phyloP scores from a whole-genome alignment of 2,797 vertebrate species.

The Cynopterus sphinx region DNA sequence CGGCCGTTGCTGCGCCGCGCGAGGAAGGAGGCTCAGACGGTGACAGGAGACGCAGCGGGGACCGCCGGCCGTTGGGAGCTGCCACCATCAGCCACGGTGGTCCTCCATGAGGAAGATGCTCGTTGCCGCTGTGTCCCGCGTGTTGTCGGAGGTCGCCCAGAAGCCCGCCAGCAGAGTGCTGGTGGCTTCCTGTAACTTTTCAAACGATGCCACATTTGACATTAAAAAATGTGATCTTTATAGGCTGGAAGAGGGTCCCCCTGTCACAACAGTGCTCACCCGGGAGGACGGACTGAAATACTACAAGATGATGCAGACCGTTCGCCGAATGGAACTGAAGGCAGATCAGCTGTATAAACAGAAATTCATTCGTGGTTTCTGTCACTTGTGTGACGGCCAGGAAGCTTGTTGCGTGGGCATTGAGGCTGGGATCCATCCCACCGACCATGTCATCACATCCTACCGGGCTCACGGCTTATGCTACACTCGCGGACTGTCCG shows the following conservation, averaged over 20 bases:
- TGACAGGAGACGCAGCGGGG: accelerated
- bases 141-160: background rate
- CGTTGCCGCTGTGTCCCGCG: accelerated
- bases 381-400: conserved; percentile 97
- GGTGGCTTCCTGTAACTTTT: conserved; percentile 90
- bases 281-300: conserved; percentile 94
- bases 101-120: conserved; percentile 40
- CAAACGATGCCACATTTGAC: conserved; percentile 91
- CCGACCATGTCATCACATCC: conserved; percentile 96
- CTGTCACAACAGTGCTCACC: conserved; percentile 88
- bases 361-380: conserved; percentile 98
- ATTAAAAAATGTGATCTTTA: conserved; percentile 94
- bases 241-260: conserved; percentile 90
- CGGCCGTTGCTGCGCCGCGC: background rate
- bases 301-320: conserved; percentile 93
- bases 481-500: conserved; percentile 90
- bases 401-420: conserved; percentile 97
- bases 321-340: conserved; percentile 97
- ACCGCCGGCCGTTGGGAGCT: accelerated
- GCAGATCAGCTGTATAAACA: conserved; percentile 98
- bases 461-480: conserved; percentile 94
- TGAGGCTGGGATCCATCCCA: conserved; percentile 89
- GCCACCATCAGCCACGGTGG: accelerated
- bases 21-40: background rate
- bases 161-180: conserved; percentile 84